Percentiles rank a stretch among this genome's conserved stretches.
phyloP scores from a whole-genome alignment of 2,113 vertebrate genomes.

The Poeciliopsis retropinna region DNA sequence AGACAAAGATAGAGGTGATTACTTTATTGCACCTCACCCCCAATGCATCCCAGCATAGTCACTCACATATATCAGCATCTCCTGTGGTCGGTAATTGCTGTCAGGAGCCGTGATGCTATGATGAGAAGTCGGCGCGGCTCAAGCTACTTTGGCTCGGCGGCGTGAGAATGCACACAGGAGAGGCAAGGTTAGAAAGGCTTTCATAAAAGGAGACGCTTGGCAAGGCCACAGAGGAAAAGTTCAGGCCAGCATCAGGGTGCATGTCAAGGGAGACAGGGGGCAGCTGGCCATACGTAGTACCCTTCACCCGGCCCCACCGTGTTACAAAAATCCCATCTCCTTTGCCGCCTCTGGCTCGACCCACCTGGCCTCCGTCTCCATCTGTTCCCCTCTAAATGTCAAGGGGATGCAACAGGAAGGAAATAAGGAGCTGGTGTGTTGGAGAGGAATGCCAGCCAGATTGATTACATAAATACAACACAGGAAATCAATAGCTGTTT shows the following conservation, averaged over 20 bases:
- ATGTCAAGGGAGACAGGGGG: constrained; percentile 46
- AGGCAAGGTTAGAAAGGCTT: constrained; percentile 27
- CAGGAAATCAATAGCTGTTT: constrained; percentile 52
- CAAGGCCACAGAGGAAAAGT: constrained; percentile 28
- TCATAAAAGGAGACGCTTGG: constrained; percentile 25
- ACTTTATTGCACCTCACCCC: constrained; percentile 27
- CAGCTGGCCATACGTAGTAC: constrained; percentile 56
- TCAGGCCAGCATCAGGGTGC: constrained; percentile 18
- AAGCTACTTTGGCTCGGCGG: constrained; percentile 23
- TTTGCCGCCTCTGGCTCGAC: constrained; percentile 65
- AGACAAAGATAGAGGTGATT: constrained; percentile 36
- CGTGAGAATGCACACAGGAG: constrained; percentile 16
- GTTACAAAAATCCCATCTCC: constrained; percentile 66
- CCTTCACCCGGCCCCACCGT: constrained; percentile 54
- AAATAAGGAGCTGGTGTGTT: constrained; percentile 38
- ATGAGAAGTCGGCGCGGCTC: constrained; percentile 36
- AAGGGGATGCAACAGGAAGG: constrained; percentile 52
- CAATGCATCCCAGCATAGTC: constrained; percentile 23
- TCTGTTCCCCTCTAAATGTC: constrained; percentile 72
- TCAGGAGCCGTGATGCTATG: constrained; percentile 31
- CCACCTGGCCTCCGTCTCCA: constrained; percentile 63
- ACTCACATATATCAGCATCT: constrained; percentile 33
- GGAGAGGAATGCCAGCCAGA: constrained; percentile 26
- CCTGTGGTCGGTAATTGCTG: constrained; percentile 51
- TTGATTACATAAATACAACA: constrained; percentile 36